Percentiles rank a stretch among this genome's conserved stretches.
phyloP scores from a whole-genome alignment of 2,888 invertebrate genomes.

The Chalcis sispes region DNA sequence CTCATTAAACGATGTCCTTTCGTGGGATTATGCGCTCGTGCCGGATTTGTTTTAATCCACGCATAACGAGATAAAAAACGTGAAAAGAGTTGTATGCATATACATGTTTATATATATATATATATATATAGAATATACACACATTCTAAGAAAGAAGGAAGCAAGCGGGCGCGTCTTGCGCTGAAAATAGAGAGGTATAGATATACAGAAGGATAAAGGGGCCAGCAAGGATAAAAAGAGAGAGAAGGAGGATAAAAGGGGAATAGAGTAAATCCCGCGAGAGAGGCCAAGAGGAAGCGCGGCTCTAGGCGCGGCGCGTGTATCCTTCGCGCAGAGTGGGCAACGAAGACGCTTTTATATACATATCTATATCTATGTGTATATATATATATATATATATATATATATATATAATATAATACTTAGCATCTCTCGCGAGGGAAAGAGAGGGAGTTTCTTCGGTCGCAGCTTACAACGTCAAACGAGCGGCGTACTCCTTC shows the following conservation, averaged over 20 bases:
- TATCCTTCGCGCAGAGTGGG: constrained; percentile 1
- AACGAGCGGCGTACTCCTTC: constrained; percentile 23
- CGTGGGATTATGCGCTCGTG: constrained; percentile 35
- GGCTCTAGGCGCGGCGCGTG: no score
- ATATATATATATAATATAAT: constrained; percentile 28
- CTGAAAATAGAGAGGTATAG: neutral
- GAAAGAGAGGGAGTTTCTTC: no score
- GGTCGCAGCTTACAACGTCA: constrained; percentile 20
- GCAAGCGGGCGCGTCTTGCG: no score
- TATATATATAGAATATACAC: neutral
- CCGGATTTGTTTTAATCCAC: constrained; percentile 45
- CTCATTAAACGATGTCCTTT: constrained; percentile 43
- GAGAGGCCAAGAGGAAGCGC: no score
- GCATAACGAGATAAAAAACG: constrained; percentile 46
- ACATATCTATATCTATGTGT: neutral
- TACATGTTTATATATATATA: no score
- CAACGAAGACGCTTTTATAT: neutral
- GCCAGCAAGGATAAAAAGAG: neutral
- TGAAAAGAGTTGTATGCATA: no score
- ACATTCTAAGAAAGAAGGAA: neutral
- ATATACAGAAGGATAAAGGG: neutral
- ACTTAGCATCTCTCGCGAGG: no score
- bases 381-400: constrained; percentile 16
- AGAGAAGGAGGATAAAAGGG: no score
- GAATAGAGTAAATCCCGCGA: constrained; percentile 16